Evolutionary conservation across 2,113 vertebrate genomes (phyloP), one percentile per base, ranked within the genome.

Genomic region (Progne subis): DNA sequence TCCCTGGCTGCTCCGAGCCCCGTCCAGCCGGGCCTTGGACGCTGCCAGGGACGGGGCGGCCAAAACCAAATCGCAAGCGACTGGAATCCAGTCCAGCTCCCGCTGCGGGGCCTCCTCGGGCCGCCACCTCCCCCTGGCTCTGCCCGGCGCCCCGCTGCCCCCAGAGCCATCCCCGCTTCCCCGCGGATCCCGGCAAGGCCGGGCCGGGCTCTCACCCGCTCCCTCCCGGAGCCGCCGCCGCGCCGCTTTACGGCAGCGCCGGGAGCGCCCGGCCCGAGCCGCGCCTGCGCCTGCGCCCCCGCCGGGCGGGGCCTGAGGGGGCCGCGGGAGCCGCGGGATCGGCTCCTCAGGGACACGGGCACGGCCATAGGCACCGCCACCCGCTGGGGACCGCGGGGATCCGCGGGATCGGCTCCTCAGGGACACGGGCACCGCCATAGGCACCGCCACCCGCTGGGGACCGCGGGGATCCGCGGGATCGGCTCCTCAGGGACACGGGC

Each of bases 351-450:
- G 32, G 53, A 29, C 14, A 4, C 31, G 8, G 47, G 23, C 26
- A 6, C 31, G 4, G n/a, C n/a, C n/a, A n/a, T n/a, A n/a, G 47
- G 15, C 26, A 15, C 8, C 10, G 39, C 8, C 5, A 3, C 6
- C 14, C 17, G 11, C 29, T 52, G 50, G 50, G n/a, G n/a, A n/a
- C n/a, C n/a, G n/a, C n/a, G n/a, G n/a, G n/a, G n/a, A n/a, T n/a
- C n/a, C n/a, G n/a, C n/a, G n/a, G n/a, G n/a, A n/a, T n/a, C n/a
- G n/a, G n/a, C n/a, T n/a, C n/a, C 26, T 41, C 29, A 26, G 37
- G 60, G 34, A 12, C 37, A 37, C 37, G 37, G 37, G 37, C 28
- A 3, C 26, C n/a, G n/a, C n/a, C n/a, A n/a, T n/a, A 3, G 43
- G 14, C 67, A 19, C 16, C 13, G 44, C 9, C 18, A 18, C 2